Evolutionary conservation across 2,797 vertebrate genomes (phyloP).

Genomic region (Rhabdophis nuchalis): DNA sequence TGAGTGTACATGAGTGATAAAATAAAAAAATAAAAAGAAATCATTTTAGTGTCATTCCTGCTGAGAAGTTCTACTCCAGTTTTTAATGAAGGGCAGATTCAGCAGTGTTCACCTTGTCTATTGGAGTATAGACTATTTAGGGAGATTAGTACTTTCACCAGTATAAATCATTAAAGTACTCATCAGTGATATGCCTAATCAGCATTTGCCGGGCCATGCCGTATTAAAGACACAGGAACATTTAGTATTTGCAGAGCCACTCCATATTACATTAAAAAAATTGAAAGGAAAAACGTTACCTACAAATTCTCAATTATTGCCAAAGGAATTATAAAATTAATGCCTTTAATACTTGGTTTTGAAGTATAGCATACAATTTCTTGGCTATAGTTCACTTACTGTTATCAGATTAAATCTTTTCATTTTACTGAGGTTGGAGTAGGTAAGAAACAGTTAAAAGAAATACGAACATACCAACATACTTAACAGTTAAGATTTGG

Average conservation of each 20-base stretch:
- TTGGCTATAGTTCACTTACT: background rate
- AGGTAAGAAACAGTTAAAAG: background rate
- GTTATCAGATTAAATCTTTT: background rate
- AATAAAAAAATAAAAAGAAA: no score
- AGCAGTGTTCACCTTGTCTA: background rate
- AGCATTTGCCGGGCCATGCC: background rate
- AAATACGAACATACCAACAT: background rate
- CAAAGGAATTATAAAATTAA: background rate
- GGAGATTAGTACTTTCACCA: background rate
- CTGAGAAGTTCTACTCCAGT: background rate
- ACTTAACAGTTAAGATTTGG: background rate
- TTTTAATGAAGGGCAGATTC: background rate
- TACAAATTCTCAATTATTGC: background rate
- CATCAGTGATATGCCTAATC: background rate
- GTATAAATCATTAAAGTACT: background rate
- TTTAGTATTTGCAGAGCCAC: background rate
- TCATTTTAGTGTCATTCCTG: background rate
- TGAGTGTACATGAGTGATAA: no score
- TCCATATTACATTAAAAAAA: background rate
- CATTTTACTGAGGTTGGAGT: background rate
- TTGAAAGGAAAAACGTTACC: background rate
- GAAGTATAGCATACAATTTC: background rate
- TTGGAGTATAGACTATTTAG: background rate
- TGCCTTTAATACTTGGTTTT: background rate
- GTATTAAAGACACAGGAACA: background rate